Conservation (phyloP, 2,113 vertebrate species). For the Notechis scutatus region DNA sequence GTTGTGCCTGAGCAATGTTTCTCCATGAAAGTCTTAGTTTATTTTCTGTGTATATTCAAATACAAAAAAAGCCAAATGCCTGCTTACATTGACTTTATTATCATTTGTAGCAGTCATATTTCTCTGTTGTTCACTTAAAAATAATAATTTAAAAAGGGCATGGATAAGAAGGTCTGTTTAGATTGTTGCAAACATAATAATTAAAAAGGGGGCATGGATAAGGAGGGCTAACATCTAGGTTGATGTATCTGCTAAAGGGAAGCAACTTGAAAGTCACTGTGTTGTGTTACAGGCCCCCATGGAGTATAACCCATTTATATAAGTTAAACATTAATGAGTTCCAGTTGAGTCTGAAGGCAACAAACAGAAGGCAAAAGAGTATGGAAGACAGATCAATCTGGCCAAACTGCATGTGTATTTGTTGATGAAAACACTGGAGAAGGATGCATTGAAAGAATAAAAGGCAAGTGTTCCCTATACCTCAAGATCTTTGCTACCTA, state of each 20-base stretch:
- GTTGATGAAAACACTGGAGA: slow-evolving; percentile 6
- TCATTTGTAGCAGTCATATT: not conserved
- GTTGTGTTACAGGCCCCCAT: slow-evolving; percentile 44
- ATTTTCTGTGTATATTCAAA: accelerated
- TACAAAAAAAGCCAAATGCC: not conserved
- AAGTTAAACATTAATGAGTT: slow-evolving; percentile 71
- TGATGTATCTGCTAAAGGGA: slow-evolving; percentile 48
- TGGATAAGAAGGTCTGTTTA: not conserved
- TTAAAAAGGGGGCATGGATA: not conserved
- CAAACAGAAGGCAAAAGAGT: slow-evolving; percentile 15
- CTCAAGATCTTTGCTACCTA: not conserved
- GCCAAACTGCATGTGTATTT: not conserved
- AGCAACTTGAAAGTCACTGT: slow-evolving; percentile 41
- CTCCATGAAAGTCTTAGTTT: not conserved
- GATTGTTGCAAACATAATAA: slow-evolving; percentile 33
- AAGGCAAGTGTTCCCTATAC: slow-evolving; percentile 16
- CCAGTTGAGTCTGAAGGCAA: slow-evolving; percentile 36
- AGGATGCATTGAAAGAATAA: slow-evolving; percentile 9
- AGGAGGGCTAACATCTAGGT: slow-evolving; percentile 9
- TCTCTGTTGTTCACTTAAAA: accelerated
- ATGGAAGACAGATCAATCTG: not conserved
- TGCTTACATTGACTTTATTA: not conserved
- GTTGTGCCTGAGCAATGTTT: not conserved
- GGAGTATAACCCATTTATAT: slow-evolving; percentile 49
- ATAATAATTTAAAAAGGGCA: not conserved